Percentiles rank a stretch among this genome's conserved stretches.
These are phyloP conservation scores for Coturnix japonica DNA, from an alignment of 2,113 vertebrate species.

Conservation along the genomic window DNA sequence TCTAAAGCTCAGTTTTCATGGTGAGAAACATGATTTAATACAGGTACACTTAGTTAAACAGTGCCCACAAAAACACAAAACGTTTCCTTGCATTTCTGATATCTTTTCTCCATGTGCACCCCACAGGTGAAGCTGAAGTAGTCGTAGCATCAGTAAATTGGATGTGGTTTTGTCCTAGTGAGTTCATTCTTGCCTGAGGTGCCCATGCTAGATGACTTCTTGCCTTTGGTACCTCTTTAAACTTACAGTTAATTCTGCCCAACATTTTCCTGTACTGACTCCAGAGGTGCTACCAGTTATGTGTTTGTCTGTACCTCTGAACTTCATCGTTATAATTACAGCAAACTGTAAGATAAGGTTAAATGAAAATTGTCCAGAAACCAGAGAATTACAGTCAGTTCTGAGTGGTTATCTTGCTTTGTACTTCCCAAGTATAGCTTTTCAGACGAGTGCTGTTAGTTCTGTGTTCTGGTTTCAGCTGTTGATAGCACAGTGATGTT, in stretches of 20 bases:
- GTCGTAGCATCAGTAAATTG: background rate
- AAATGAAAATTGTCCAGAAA: background rate
- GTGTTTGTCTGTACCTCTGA: background rate
- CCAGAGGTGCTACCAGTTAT: background rate
- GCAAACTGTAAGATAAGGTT: background rate
- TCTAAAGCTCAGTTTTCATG: background rate
- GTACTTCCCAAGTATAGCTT: background rate
- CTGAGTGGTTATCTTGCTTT: background rate
- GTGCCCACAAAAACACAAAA: background rate
- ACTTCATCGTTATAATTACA: background rate
- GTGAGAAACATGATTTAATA: background rate
- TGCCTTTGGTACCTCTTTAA: background rate
- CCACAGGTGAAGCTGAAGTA: background rate
- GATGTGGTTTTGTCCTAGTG: background rate
- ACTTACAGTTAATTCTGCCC: background rate
- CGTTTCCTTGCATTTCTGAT: background rate
- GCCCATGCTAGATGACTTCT: background rate
- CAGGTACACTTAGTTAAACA: background rate
- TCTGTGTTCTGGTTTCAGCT: background rate
- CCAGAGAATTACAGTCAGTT: background rate
- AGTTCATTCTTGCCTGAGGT: background rate
- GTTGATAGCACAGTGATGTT: too few species aligned
- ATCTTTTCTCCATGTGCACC: background rate
- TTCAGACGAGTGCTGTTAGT: background rate
- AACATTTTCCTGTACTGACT: background rate